Conservation (phyloP, 1,140 invertebrate species). For the Zaprionus inermis region DNA sequence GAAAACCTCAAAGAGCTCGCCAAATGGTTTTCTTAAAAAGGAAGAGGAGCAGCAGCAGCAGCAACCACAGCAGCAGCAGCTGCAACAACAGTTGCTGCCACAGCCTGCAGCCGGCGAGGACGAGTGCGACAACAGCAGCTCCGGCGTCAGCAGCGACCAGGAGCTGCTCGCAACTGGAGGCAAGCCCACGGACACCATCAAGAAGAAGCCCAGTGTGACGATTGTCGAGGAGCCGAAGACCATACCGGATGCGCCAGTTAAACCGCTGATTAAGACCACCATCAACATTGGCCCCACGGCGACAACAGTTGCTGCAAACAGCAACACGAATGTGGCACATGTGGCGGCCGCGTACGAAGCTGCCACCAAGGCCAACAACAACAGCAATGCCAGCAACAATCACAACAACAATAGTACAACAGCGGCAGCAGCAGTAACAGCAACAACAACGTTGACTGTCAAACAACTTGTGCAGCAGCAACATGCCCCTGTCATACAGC, state of each 20-base stretch:
- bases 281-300: slow-evolving; percentile 58
- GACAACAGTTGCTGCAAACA: slow-evolving; percentile 19
- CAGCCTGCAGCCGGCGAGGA: slow-evolving; percentile 84
- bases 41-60: slow-evolving; percentile 68
- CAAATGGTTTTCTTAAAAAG: slow-evolving; percentile 90
- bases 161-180: slow-evolving; percentile 85
- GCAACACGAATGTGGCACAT: slow-evolving; percentile 47
- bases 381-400: slow-evolving; percentile 52
- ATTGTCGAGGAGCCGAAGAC: slow-evolving; percentile 80
- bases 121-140: slow-evolving; percentile 94
- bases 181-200: slow-evolving; percentile 80
- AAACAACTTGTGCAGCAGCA: slow-evolving; percentile 81
- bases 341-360: slow-evolving; percentile 56
- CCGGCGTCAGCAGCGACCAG: slow-evolving; percentile 93
- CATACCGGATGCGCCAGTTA: slow-evolving; percentile 58
- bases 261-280: slow-evolving; percentile 62
- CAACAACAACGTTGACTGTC: slow-evolving; percentile 72
- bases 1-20: slow-evolving; percentile 93
- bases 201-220: slow-evolving; percentile 79
- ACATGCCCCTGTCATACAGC: slow-evolving; percentile 76
- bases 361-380: slow-evolving; percentile 40
- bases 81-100: slow-evolving; percentile 47
- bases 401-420: slow-evolving; percentile 45
- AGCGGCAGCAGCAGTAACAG: background rate
- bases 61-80: slow-evolving; percentile 24